Percentiles rank a stretch among this genome's conserved stretches.
These are phyloP conservation scores for Cryptus viduatorius DNA, from an alignment of 2,888 invertebrate genomes.

Conservation along the genomic window DNA sequence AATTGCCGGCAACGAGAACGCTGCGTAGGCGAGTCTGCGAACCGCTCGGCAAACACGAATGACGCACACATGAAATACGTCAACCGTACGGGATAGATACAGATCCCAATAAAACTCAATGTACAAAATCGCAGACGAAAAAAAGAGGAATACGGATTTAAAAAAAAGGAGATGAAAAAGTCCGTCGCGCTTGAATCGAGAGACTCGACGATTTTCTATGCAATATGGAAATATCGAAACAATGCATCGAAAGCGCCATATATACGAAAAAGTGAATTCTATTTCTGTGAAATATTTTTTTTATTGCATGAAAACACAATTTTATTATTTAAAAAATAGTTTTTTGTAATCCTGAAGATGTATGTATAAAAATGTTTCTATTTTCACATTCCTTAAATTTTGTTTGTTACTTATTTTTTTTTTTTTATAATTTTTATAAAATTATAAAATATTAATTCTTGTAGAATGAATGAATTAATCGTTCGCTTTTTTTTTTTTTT, in stretches of 20 bases:
- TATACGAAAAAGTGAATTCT: background rate
- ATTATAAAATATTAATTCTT: too few species aligned
- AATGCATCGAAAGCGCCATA: background rate
- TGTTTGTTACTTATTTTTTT: too few species aligned
- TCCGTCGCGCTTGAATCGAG: background rate
- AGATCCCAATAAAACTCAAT: conserved; percentile 5
- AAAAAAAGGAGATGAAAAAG: background rate
- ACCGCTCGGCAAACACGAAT: background rate
- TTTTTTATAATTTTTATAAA: too few species aligned
- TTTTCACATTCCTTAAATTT: too few species aligned
- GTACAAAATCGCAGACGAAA: background rate
- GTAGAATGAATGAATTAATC: too few species aligned
- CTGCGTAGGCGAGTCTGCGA: background rate
- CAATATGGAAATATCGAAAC: background rate
- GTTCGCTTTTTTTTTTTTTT: too few species aligned
- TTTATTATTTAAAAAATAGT: too few species aligned
- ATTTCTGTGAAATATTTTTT: background rate
- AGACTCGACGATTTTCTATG: background rate
- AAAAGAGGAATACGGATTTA: background rate
- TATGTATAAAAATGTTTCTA: too few species aligned
- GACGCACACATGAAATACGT: background rate
- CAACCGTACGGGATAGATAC: background rate
- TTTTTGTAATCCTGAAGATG: too few species aligned
- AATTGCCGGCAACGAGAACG: background rate
- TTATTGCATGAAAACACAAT: background rate